Conservation (phyloP, 1,140 invertebrate species). For the Neodiprion virginianus region DNA sequence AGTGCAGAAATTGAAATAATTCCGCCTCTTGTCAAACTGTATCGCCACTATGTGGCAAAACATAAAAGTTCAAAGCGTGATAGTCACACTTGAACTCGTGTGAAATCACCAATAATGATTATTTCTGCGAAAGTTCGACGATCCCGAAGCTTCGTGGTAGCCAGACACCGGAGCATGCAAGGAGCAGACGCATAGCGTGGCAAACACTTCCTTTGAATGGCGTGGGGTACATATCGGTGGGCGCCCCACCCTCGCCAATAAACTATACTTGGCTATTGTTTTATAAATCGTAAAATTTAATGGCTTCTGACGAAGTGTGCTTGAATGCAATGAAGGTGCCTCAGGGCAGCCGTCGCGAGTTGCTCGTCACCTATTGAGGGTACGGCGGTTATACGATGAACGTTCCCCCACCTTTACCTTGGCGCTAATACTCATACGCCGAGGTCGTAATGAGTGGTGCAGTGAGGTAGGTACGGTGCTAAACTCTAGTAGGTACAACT, state of each 20-base stretch:
- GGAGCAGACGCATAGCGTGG: slow-evolving; percentile 10
- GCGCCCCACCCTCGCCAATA: slow-evolving; percentile 27
- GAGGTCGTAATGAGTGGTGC: background rate
- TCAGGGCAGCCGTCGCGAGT: background rate
- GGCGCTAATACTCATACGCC: background rate
- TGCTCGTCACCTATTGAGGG: background rate
- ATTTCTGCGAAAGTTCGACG: background rate
- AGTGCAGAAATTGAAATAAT: too few relatives aligned
- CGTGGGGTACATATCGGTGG: slow-evolving; percentile 5
- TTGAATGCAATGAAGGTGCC: slow-evolving; percentile 16
- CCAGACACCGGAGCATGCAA: slow-evolving; percentile 12
- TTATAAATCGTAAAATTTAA: slow-evolving; percentile 40
- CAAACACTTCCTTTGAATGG: slow-evolving; percentile 19
- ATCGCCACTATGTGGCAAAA: too few relatives aligned
- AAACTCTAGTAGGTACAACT: background rate
- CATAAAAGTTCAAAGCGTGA: too few relatives aligned
- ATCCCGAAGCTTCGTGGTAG: slow-evolving; percentile 12
- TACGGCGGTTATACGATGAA: background rate
- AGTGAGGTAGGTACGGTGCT: background rate
- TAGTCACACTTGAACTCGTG: too few relatives aligned
- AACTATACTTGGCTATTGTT: slow-evolving; percentile 36
- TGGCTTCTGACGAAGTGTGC: slow-evolving; percentile 31
- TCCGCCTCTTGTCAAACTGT: too few relatives aligned
- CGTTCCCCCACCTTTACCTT: background rate
- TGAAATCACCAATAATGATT: background rate